phyloP scores from a whole-genome alignment of 2,888 invertebrate species.

The Protonemura montana region DNA sequence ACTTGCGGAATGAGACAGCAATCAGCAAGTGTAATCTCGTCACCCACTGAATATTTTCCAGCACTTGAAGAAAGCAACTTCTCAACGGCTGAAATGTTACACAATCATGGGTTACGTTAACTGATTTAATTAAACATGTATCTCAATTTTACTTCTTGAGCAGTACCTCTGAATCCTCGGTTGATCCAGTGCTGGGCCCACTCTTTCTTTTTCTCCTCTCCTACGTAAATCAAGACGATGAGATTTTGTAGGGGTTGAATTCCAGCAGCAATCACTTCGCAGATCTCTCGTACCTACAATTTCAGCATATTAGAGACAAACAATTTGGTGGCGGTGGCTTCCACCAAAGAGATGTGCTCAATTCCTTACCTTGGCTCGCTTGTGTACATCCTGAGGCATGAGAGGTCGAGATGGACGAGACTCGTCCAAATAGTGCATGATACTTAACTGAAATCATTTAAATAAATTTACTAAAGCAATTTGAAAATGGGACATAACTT shows the following conservation, averaged over 20 bases:
- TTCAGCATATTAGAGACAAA: no score
- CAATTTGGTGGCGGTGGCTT: neutral
- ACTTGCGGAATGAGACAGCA: constrained; percentile 95
- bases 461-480: no score
- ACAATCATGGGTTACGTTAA: no score
- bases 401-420: constrained; percentile 84
- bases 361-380: constrained; percentile 80
- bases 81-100: constrained; percentile 77
- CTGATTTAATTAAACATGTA: no score
- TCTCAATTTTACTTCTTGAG: neutral
- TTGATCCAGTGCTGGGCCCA: constrained; percentile 96
- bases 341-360: constrained; percentile 29
- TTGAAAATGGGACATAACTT: no score
- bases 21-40: constrained; percentile 93
- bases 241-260: constrained; percentile 97
- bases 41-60: constrained; percentile 92
- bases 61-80: constrained; percentile 82
- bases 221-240: constrained; percentile 84
- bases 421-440: constrained; percentile 96
- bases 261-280: constrained; percentile 89
- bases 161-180: constrained; percentile 76
- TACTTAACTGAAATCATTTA: constrained; percentile 68
- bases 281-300: constrained; percentile 73
- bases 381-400: constrained; percentile 87
- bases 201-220: constrained; percentile 87